phyloP scores from a whole-genome alignment of 2,113 vertebrate genomes.

The Elephantulus edwardii region DNA sequence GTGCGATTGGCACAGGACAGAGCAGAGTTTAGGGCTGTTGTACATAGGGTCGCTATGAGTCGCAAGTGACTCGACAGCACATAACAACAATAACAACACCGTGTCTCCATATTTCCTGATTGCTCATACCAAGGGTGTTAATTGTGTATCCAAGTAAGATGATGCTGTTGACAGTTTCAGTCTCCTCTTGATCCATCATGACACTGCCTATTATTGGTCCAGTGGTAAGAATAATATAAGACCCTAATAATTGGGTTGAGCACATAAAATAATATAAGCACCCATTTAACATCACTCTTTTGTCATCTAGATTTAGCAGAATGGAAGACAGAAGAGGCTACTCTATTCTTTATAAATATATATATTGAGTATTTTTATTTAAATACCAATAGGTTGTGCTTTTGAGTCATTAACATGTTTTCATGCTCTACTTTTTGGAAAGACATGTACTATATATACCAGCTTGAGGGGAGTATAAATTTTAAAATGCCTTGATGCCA shows the following conservation, averaged over 20 bases:
- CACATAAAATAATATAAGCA: not conserved
- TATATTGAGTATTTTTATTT: not conserved
- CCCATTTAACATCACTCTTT: not conserved
- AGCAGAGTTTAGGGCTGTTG: too few relatives aligned
- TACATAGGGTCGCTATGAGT: too few relatives aligned
- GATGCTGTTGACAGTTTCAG: too few relatives aligned
- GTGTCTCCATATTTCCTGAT: too few relatives aligned
- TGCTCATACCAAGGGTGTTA: too few relatives aligned
- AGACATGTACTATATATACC: not conserved
- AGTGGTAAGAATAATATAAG: too few relatives aligned
- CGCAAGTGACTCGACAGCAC: too few relatives aligned
- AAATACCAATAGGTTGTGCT: not conserved
- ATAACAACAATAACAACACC: too few relatives aligned
- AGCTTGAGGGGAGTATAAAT: constrained; percentile 11
- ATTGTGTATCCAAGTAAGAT: too few relatives aligned
- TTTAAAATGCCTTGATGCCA: constrained; percentile 28
- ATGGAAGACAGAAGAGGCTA: not conserved
- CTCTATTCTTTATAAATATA: constrained; percentile 33
- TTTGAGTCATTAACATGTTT: constrained; percentile 21
- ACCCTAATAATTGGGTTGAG: not conserved
- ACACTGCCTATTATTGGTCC: too few relatives aligned
- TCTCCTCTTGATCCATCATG: too few relatives aligned
- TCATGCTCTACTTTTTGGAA: constrained; percentile 9
- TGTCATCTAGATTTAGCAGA: constrained; percentile 21
- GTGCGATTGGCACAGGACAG: too few relatives aligned